phyloP scores from a whole-genome alignment of 2,113 vertebrate genomes.

The Lophotis ruficrista region DNA sequence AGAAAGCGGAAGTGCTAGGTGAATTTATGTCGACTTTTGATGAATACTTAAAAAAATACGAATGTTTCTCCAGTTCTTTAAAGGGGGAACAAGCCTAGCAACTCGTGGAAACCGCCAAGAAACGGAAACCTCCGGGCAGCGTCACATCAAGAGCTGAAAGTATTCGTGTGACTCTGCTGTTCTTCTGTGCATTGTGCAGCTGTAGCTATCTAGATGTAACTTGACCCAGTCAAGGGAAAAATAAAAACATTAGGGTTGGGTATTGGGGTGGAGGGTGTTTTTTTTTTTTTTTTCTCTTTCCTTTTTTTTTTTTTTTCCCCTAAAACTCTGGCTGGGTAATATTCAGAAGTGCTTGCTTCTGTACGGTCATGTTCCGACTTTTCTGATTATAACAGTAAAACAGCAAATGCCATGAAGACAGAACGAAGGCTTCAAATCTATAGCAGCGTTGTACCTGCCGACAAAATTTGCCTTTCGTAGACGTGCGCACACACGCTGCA shows the following conservation, averaged over 20 bases:
- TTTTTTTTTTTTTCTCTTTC: no score
- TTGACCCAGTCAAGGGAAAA: neutral
- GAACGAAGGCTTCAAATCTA: neutral
- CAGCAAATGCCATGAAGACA: neutral
- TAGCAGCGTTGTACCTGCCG: neutral
- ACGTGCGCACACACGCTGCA: neutral
- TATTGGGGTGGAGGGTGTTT: no score
- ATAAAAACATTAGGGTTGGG: neutral
- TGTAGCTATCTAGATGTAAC: neutral
- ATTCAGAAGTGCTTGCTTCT: neutral
- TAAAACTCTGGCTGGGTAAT: neutral
- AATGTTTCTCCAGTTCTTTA: neutral
- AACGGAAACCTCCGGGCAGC: neutral
- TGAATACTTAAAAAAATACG: neutral
- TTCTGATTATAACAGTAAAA: neutral
- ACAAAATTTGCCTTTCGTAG: neutral
- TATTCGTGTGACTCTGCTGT: neutral
- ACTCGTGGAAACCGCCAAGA: neutral
- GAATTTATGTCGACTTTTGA: neutral
- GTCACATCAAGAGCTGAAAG: neutral
- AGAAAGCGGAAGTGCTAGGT: neutral
- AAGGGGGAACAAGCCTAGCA: neutral
- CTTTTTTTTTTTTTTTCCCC: rapidly evolving
- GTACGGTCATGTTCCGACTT: neutral
- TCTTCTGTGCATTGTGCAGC: neutral